Percentiles rank a stretch among this genome's conserved stretches.
These are phyloP conservation scores for Polyergus mexicanus DNA, from an alignment of 1,140 invertebrate species.

Conservation along the genomic window DNA sequence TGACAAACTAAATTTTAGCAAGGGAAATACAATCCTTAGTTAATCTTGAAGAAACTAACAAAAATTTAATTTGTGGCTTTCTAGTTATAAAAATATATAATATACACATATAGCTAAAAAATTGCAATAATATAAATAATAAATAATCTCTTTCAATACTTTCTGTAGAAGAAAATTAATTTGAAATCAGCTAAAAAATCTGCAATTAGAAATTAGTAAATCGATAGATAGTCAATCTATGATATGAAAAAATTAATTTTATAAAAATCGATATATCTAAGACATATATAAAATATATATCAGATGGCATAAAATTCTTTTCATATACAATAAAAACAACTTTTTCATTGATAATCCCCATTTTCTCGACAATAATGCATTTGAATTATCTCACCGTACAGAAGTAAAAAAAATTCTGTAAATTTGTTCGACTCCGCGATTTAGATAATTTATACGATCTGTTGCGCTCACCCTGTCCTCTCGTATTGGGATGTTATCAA, in stretches of 20 bases:
- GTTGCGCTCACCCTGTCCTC: constrained; percentile 26
- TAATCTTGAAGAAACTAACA: constrained; percentile 7
- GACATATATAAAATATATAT: not conserved
- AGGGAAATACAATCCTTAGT: not conserved
- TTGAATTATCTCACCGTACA: not conserved
- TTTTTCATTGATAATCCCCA: constrained; percentile 1
- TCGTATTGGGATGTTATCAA: constrained; percentile 2
- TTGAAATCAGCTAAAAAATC: not conserved
- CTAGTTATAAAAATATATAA: not conserved
- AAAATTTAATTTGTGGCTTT: not conserved
- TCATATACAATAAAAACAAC: not conserved
- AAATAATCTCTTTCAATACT: not conserved
- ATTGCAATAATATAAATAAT: not conserved
- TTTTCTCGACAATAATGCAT: constrained; percentile 6
- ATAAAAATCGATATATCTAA: constrained; percentile 11
- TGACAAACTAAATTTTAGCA: not conserved
- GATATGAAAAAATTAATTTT: not conserved
- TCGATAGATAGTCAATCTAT: not conserved
- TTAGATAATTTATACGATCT: constrained; percentile 18
- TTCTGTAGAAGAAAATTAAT: not conserved
- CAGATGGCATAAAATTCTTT: not conserved
- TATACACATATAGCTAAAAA: not conserved
- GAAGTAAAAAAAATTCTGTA: not conserved
- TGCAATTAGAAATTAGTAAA: constrained; percentile 1
- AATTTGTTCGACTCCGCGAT: constrained; percentile 14